Base-by-base conservation (phyloP, 2,113 vertebrate genomes). In the Clarias gariepinus region DNA sequence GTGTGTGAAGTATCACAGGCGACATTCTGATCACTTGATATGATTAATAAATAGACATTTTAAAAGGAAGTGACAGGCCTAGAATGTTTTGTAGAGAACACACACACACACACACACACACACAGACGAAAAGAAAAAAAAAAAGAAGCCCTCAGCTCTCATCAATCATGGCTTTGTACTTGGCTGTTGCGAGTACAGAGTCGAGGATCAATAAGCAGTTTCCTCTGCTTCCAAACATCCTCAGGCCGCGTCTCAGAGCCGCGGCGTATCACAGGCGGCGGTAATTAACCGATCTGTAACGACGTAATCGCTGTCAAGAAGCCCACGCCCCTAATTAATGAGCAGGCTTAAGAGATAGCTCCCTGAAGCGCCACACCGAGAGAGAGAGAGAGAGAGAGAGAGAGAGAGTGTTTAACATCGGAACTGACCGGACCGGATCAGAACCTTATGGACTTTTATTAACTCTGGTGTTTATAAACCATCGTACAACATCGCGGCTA, bases 231-330 rank as follows among this genome's bases (percentile, higher is more conserved):
- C 60, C 92, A 93, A 90, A 91, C 92, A 89, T 92, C 93, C 92
- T 90, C 87, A 88, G 93, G 93, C 93, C 89, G 90, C 91, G 89
- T 89, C 87, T 36, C 64, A 66, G 69, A 76, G 81, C 79, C 33
- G 71, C 73, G 19, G 77, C 83, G 85, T 86, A 86, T 90, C 89
- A 88, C 89, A 91, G 86, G 66, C 87, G 78, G 74, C 85, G 33
- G 88, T 95, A 94, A 96, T 94, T 94, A 95, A 95, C 91, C 92
- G 94, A 95, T 95, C 93, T 93, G 93, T 94, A 94, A 95, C 94
- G 92, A 93, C 92, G 93, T 92, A 92, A 93, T 93, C 92, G 92
- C 92, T 95, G 94, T 95, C 94, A 94, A 89, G 61, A 73, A 82
- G 90, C 92, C 91, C 58, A 82, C 82, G 21, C 87, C 13, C 93